These are phyloP conservation scores for Chelon labrosus DNA, from an alignment of 2,797 vertebrate genomes.

Conservation along the genomic window DNA sequence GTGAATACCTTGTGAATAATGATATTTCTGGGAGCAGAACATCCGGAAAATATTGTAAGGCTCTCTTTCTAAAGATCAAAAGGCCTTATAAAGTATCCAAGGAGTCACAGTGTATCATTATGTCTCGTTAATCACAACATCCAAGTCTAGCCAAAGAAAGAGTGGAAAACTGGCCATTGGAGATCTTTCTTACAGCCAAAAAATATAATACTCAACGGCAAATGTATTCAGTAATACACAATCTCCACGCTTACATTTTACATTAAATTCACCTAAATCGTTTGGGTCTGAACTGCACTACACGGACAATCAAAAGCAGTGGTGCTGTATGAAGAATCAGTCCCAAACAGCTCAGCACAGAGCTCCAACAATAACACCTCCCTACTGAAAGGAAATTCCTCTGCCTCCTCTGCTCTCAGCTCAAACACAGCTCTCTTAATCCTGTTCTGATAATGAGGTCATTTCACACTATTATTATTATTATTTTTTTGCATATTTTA, in stretches of 20 bases:
- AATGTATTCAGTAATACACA: conserved; percentile 19
- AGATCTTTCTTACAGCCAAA: conserved; percentile 31
- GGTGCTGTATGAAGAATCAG: conserved; percentile 73
- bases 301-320: conserved; percentile 73
- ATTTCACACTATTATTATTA: conserved; percentile 85
- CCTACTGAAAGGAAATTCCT: conserved; percentile 88
- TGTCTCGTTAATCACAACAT: conserved; percentile 24
- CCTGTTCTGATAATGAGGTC: conserved; percentile 86
- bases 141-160: conserved; percentile 19
- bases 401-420: conserved; percentile 79
- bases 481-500: conserved; percentile 73
- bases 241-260: conserved; percentile 16
- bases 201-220: neutral
- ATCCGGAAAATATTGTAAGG: conserved; percentile 1
- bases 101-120: conserved; percentile 31
- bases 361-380: conserved; percentile 91
- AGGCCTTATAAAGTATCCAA: conserved; percentile 19
- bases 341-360: conserved; percentile 78
- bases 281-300: conserved; percentile 61
- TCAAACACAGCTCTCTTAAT: conserved; percentile 84
- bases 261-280: conserved; percentile 16
- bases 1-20: conserved; percentile 5
- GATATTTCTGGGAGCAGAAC: conserved; percentile 26
- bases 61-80: conserved; percentile 28
- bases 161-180: conserved; percentile 10